A percentile compares a stretch with the other conserved stretches of the same genome.
Evolutionary conservation across 64 coral and sea anemone genomes (phyloP).

Genomic region (Montipora foliosa): DNA sequence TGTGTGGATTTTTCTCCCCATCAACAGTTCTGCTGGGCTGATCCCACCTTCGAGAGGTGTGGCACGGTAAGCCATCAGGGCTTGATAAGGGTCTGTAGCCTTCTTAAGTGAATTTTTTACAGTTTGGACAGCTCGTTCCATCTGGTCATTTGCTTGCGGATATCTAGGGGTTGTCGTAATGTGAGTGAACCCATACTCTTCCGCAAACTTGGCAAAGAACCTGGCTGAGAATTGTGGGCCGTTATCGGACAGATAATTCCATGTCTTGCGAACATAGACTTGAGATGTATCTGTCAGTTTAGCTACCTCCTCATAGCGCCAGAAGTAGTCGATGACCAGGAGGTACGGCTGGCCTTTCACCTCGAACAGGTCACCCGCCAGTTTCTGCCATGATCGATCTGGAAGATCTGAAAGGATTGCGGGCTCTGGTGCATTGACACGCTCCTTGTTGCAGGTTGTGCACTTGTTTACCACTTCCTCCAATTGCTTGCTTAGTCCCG

Average conservation of each 20-base stretch:
- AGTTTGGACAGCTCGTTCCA: background rate
- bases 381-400: slow-evolving; percentile 37
- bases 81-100: background rate
- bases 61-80: background rate
- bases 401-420: background rate
- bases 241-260: too few relatives aligned
- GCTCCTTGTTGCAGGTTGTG: slow-evolving; percentile 11
- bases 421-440: background rate
- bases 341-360: too few relatives aligned
- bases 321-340: too few relatives aligned
- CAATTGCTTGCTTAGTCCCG: slow-evolving; percentile 17
- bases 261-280: too few relatives aligned
- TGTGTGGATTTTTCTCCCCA: background rate
- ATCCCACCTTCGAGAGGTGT: background rate
- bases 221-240: too few relatives aligned
- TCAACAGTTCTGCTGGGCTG: background rate
- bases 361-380: background rate
- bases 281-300: too few relatives aligned
- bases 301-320: too few relatives aligned
- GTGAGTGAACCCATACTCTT: background rate
- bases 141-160: background rate
- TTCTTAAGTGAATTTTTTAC: slow-evolving; percentile 13
- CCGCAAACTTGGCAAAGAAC: too few relatives aligned
- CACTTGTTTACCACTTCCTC: slow-evolving; percentile 9
- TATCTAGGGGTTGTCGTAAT: background rate